Conservation (phyloP, 2,113 vertebrate species). For the Phaethornis superciliosus region DNA sequence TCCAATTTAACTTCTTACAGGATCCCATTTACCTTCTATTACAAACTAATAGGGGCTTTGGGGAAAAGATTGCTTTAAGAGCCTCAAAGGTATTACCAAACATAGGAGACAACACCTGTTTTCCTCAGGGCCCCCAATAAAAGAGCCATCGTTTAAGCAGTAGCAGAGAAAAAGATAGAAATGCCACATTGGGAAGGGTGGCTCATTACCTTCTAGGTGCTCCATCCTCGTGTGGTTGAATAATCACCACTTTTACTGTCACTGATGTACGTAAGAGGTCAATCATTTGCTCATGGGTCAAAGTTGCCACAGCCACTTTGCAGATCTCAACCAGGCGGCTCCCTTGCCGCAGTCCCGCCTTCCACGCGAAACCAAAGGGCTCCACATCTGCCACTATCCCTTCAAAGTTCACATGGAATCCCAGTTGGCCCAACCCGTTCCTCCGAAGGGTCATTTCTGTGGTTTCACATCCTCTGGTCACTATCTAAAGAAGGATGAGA, state of each 20-base stretch:
- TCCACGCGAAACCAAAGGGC: slow-evolving; percentile 96
- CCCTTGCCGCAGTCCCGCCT: slow-evolving; percentile 92
- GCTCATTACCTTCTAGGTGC: slow-evolving; percentile 87
- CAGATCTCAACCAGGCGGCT: slow-evolving; percentile 97
- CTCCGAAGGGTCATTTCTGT: slow-evolving; percentile 91
- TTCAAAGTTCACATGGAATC: slow-evolving; percentile 97
- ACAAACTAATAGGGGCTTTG: neutral
- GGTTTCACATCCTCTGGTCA: slow-evolving; percentile 93
- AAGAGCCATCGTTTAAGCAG: neutral
- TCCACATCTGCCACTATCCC: slow-evolving; percentile 97
- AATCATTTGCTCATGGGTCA: slow-evolving; percentile 98
- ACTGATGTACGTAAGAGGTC: slow-evolving; percentile 92
- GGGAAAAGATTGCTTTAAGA: neutral
- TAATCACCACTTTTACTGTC: slow-evolving; percentile 94
- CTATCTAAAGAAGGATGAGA: slow-evolving; percentile 78
- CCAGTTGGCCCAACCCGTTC: slow-evolving; percentile 92
- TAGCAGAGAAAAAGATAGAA: neutral
- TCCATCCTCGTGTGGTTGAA: slow-evolving; percentile 93
- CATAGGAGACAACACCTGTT: neutral
- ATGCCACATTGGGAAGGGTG: neutral
- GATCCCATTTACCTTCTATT: neutral
- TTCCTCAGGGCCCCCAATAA: neutral
- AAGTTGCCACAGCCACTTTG: slow-evolving; percentile 93
- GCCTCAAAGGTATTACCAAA: neutral
- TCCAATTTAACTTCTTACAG: neutral